Conservation (phyloP, 2,888 invertebrate species). For the Cactoblastis cactorum region DNA sequence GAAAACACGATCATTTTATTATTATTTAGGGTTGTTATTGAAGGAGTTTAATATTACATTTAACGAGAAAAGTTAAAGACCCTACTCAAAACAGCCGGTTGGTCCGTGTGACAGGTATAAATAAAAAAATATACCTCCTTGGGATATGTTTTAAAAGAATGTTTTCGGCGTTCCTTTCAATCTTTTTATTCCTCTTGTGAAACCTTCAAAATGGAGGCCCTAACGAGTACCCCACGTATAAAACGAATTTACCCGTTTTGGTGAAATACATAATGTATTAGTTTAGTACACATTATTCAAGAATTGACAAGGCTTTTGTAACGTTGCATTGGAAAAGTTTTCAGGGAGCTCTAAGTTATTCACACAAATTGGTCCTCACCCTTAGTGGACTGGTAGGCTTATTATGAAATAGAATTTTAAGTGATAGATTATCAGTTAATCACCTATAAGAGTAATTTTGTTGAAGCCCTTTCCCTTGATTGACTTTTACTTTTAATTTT, state of each 20-base stretch:
- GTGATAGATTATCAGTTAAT: too few relatives aligned
- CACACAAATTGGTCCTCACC: too few relatives aligned
- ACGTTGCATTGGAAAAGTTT: background rate
- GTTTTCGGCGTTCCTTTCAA: background rate
- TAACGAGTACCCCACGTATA: slow-evolving; percentile 3
- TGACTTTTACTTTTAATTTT: too few relatives aligned
- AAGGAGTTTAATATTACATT: background rate
- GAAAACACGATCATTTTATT: background rate
- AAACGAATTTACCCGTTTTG: background rate
- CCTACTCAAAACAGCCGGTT: slow-evolving; percentile 4
- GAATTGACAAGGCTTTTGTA: slow-evolving; percentile 3
- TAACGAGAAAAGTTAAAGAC: background rate
- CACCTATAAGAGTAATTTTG: too few relatives aligned
- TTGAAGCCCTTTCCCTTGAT: too few relatives aligned
- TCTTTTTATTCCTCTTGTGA: background rate
- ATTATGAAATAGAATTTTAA: too few relatives aligned
- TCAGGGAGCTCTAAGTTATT: too few relatives aligned
- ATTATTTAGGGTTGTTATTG: background rate
- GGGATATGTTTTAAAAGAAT: background rate
- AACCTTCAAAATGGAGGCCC: slow-evolving; percentile 7
- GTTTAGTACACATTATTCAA: slow-evolving; percentile 6
- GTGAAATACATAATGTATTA: slow-evolving; percentile 7
- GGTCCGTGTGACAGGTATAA: background rate
- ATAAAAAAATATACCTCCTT: slow-evolving; percentile 1
- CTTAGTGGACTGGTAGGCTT: too few relatives aligned